Evolutionary conservation across 2,888 invertebrate genomes (phyloP).

Genomic region (Lamellibrachia satsuma): DNA sequence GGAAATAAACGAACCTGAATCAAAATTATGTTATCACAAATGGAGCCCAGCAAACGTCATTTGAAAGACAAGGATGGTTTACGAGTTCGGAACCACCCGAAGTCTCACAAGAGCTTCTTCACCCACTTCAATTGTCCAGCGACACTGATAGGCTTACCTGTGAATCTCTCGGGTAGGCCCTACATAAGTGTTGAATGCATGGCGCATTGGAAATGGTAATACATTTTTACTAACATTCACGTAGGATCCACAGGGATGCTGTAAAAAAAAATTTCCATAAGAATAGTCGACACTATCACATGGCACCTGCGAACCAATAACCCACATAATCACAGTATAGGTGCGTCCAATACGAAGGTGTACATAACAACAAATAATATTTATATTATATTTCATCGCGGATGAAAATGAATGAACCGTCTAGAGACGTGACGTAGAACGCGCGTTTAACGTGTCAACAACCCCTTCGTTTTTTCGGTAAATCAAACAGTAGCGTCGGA

Average conservation of each 20-base stretch:
- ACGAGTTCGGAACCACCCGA: too few relatives aligned
- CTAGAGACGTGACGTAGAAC: not conserved
- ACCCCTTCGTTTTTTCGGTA: not conserved
- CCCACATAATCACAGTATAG: not conserved
- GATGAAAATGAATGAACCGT: not conserved
- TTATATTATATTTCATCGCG: not conserved
- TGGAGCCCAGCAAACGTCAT: too few relatives aligned
- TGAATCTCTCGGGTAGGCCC: too few relatives aligned
- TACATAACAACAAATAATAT: not conserved
- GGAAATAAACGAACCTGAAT: too few relatives aligned
- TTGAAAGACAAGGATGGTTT: too few relatives aligned
- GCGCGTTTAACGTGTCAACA: not conserved
- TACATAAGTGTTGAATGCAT: too few relatives aligned
- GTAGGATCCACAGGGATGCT: too few relatives aligned
- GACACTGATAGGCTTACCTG: too few relatives aligned
- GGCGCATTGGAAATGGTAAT: too few relatives aligned
- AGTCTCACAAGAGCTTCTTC: not conserved
- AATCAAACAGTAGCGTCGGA: slow-evolving; percentile 1
- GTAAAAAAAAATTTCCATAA: too few relatives aligned
- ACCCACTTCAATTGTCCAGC: not conserved
- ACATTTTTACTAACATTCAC: too few relatives aligned
- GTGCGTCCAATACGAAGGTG: not conserved
- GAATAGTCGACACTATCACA: not conserved
- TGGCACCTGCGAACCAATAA: not conserved
- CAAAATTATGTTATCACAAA: too few relatives aligned